These are phyloP conservation scores for Triops longicaudatus DNA, from an alignment of 1,140 invertebrate genomes.

Conservation along the genomic window DNA sequence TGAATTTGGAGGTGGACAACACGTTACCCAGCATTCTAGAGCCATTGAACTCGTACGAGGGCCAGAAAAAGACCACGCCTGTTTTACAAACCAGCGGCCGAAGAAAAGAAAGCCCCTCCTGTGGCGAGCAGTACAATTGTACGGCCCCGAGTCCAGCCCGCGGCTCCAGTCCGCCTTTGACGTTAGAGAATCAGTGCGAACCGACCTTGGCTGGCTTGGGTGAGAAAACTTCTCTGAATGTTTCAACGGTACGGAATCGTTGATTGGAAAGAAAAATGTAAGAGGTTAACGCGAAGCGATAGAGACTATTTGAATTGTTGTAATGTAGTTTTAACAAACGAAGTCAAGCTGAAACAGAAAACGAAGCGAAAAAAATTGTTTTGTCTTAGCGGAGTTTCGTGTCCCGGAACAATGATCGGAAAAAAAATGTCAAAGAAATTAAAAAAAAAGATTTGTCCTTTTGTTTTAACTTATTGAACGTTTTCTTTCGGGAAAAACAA, in stretches of 20 bases:
- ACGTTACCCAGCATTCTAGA: neutral
- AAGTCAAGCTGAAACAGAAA: neutral
- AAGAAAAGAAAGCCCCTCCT: neutral
- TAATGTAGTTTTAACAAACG: no score
- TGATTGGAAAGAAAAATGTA: neutral
- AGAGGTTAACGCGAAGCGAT: neutral
- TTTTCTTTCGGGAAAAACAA: no score
- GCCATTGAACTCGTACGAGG: neutral
- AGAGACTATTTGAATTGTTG: neutral
- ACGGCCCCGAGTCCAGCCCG: conserved; percentile 24
- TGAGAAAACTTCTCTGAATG: neutral
- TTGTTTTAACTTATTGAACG: neutral
- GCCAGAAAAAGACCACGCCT: neutral
- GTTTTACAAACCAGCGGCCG: neutral
- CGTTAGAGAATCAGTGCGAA: neutral
- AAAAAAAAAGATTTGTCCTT: neutral
- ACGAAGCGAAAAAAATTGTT: neutral
- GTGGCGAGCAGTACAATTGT: neutral
- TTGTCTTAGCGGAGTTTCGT: neutral
- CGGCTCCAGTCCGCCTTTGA: conserved; percentile 24
- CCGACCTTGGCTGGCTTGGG: neutral
- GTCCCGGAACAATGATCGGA: neutral
- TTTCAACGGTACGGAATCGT: neutral
- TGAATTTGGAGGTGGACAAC: conserved; percentile 15
- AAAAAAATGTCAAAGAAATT: neutral